A percentile compares a stretch with the other conserved stretches of the same genome.
Evolutionary conservation across 2,888 invertebrate genomes (phyloP).

Genomic region (Conistra vaccinii): DNA sequence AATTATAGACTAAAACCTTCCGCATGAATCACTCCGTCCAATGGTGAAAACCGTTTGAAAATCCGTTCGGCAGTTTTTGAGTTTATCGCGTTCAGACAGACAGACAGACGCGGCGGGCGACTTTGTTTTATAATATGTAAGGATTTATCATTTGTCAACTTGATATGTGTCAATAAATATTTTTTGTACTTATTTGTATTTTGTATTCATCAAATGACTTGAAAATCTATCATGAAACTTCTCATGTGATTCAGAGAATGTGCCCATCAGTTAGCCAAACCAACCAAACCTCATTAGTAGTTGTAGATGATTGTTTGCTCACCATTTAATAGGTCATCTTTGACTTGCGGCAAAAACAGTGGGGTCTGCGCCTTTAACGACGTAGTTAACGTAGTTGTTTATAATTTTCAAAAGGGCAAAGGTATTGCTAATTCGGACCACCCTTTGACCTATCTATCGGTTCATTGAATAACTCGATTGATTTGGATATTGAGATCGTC

Average conservation of each 20-base stretch:
- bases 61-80: too few species aligned
- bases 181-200: background rate
- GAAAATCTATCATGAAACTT: background rate
- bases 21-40: too few species aligned
- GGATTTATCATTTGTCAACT: background rate
- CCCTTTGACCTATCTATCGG: conserved; percentile 15
- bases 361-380: background rate
- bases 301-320: conserved; percentile 16
- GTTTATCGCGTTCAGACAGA: too few species aligned
- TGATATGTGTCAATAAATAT: background rate
- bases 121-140: too few species aligned
- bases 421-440: conserved; percentile 1
- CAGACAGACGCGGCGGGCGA: too few species aligned
- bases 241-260: background rate
- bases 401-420: conserved; percentile 27
- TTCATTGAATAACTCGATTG: conserved; percentile 22
- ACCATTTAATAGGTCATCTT: conserved; percentile 19
- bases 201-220: background rate
- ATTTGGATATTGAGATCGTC: conserved; percentile 7
- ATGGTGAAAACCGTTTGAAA: too few species aligned
- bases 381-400: conserved; percentile 9
- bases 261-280: background rate
- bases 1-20: too few species aligned
- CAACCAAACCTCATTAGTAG: background rate
- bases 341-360: conserved; percentile 8